These are phyloP conservation scores for Hydra vulgaris DNA, from an alignment of 30 jellyfish, hydroid and myxozoan species.

Conservation along the genomic window DNA sequence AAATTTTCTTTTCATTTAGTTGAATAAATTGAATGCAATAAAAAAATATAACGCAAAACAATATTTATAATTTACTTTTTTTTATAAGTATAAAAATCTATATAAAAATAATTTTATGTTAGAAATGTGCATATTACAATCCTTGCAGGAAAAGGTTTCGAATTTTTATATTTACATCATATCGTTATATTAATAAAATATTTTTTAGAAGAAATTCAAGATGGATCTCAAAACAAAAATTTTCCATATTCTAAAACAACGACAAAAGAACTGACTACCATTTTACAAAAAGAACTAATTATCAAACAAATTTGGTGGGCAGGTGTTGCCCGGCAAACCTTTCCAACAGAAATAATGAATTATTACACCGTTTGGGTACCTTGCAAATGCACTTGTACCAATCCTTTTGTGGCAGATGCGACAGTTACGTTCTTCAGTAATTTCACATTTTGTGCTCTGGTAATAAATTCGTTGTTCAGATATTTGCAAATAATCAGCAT, in stretches of 20 bases:
- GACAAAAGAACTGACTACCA: too few relatives aligned
- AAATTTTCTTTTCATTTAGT: too few relatives aligned
- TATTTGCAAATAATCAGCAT: constrained; percentile 84
- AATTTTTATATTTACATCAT: neutral
- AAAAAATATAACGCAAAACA: too few relatives aligned
- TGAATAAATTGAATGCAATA: too few relatives aligned
- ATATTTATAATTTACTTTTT: too few relatives aligned
- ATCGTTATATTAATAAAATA: too few relatives aligned
- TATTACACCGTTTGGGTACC: constrained; percentile 85
- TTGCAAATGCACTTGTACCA: constrained; percentile 96
- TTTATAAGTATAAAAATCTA: too few relatives aligned
- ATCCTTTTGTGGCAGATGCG: constrained; percentile 90
- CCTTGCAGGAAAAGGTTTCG: neutral
- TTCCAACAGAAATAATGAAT: constrained; percentile 88
- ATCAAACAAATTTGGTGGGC: neutral
- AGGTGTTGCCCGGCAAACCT: too few relatives aligned
- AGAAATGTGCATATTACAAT: neutral
- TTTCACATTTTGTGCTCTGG: constrained; percentile 73
- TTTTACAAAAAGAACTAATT: neutral
- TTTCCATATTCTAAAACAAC: too few relatives aligned
- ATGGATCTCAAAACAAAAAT: too few relatives aligned
- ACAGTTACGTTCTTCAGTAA: constrained; percentile 86
- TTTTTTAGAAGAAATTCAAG: neutral
- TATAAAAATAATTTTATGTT: neutral
- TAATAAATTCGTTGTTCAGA: constrained; percentile 80